phyloP scores from a whole-genome alignment of 1,140 invertebrate genomes.

The Orchesella cincta region DNA sequence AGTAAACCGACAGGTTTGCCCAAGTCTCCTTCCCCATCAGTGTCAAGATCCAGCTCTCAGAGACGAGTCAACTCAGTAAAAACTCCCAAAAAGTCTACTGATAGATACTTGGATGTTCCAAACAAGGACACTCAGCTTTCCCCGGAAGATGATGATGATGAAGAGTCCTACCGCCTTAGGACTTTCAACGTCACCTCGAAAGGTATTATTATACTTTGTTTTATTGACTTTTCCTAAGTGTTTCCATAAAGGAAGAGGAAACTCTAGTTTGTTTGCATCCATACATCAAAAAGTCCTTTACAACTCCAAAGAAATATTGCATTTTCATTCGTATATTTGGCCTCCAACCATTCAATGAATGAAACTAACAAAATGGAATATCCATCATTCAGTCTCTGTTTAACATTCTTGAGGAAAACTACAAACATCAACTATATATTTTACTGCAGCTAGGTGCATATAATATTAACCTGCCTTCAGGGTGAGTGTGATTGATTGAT shows the following conservation, averaged over 20 bases:
- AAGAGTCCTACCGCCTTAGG: constrained; percentile 79
- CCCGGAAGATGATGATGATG: constrained; percentile 64
- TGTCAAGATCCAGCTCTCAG: constrained; percentile 41
- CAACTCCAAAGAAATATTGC: background rate
- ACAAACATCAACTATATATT: too few species aligned
- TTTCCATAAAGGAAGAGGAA: constrained; percentile 4
- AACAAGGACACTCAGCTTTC: constrained; percentile 55
- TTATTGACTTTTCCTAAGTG: constrained; percentile 11
- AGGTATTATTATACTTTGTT: constrained; percentile 61
- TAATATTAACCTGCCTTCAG: too few species aligned
- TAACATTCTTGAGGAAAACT: too few species aligned
- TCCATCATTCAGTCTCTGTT: too few species aligned
- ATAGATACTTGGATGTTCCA: constrained; percentile 76
- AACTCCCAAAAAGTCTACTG: constrained; percentile 65
- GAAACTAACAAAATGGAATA: too few species aligned
- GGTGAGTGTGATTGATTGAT: too few species aligned
- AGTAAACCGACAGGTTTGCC: constrained; percentile 46
- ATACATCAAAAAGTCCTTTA: background rate
- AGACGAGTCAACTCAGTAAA: constrained; percentile 47
- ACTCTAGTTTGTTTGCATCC: background rate
- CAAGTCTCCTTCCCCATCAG: constrained; percentile 44
- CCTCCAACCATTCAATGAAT: too few species aligned
- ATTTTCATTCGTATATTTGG: too few species aligned
- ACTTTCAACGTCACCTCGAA: constrained; percentile 87
- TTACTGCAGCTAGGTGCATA: too few species aligned